A percentile compares a stretch with the other conserved stretches of the same genome.
phyloP scores from a whole-genome alignment of 2,797 vertebrate genomes.

The Peromyscus nudipes region DNA sequence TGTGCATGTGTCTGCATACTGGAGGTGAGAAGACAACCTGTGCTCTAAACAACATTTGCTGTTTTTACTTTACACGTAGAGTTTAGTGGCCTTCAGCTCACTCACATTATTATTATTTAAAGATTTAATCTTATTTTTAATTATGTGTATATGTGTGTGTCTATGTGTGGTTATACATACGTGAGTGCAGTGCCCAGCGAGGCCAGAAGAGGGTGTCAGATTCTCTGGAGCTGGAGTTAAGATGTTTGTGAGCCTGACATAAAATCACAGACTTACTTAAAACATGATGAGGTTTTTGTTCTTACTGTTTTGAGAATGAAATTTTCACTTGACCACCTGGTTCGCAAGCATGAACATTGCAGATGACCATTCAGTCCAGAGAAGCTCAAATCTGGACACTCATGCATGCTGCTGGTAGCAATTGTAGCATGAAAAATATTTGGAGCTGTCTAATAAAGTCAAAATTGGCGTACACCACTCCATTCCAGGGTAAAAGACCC shows the following conservation, averaged over 20 bases:
- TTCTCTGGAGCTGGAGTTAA: neutral
- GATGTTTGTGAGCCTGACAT: neutral
- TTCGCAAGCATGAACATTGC: neutral
- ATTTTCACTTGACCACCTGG: neutral
- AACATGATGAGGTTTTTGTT: neutral
- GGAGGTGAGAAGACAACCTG: neutral
- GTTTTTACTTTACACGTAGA: neutral
- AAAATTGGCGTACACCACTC: neutral
- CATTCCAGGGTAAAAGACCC: rapidly evolving
- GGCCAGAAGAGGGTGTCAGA: neutral
- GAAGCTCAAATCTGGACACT: neutral
- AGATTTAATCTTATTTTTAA: neutral
- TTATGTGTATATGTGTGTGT: neutral
- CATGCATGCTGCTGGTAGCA: neutral
- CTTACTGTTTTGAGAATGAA: neutral
- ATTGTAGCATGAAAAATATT: neutral
- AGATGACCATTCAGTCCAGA: neutral
- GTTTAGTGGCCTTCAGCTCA: neutral
- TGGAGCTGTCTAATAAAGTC: neutral
- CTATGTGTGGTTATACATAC: neutral
- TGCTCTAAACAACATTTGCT: neutral
- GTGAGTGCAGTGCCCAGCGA: neutral
- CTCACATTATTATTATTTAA: neutral
- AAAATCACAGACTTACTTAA: neutral
- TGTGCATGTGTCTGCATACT: neutral